Percentiles rank a stretch among this genome's conserved stretches.
These are phyloP conservation scores for Eulemur rubriventer DNA, from an alignment of 2,797 vertebrate species.

Conservation along the genomic window DNA sequence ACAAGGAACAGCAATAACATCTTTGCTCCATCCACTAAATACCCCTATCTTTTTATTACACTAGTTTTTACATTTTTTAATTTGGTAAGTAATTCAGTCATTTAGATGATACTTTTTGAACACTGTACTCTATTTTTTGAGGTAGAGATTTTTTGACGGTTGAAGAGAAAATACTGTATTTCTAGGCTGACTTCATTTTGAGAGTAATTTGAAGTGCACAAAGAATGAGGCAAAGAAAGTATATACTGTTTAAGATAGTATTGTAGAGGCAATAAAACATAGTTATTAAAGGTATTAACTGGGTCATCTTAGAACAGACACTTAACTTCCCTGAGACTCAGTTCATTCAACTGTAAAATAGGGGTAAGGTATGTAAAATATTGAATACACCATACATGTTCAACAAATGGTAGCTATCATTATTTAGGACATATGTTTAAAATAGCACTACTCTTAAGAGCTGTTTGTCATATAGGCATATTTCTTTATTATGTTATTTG, in stretches of 20 bases:
- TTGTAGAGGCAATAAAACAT: neutral
- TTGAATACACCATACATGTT: neutral
- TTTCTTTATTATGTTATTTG: constrained; percentile 1
- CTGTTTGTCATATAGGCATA: neutral
- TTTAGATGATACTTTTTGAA: neutral
- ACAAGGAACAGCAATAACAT: neutral
- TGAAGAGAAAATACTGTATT: constrained; percentile 19
- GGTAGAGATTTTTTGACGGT: neutral
- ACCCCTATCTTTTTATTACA: neutral
- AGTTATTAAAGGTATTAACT: neutral
- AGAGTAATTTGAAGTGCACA: neutral
- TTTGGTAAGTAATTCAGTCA: neutral
- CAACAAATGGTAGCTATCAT: constrained; percentile 5
- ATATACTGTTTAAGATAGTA: neutral
- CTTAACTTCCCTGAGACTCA: constrained; percentile 14
- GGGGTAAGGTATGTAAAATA: neutral
- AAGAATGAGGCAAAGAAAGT: neutral
- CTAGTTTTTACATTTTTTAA: neutral
- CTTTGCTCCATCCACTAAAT: neutral
- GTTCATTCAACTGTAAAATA: constrained; percentile 6
- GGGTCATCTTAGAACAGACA: neutral
- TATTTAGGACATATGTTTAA: neutral
- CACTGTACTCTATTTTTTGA: neutral
- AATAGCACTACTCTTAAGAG: neutral
- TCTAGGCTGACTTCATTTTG: neutral